phyloP scores from a whole-genome alignment of 2,888 invertebrate genomes.

The Coleophora flavipennella region DNA sequence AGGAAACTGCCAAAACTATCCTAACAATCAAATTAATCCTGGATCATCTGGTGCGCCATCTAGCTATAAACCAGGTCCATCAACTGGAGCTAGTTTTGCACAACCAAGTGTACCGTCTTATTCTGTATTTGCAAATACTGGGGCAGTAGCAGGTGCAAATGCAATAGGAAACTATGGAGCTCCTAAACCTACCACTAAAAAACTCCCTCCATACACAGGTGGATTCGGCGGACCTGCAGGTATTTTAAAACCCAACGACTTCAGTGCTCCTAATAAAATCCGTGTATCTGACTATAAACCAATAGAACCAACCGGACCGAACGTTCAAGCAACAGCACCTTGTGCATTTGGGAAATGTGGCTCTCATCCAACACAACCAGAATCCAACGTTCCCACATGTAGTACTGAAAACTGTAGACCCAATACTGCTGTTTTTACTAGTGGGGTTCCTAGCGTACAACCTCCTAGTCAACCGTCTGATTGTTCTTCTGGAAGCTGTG shows the following conservation, averaged over 20 bases:
- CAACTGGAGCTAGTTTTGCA: not conserved
- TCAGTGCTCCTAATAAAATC: slow-evolving; percentile 2
- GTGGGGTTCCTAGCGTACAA: not conserved
- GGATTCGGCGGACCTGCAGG: slow-evolving; percentile 25
- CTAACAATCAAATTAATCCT: slow-evolving; percentile 13
- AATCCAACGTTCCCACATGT: not conserved
- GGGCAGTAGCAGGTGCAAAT: slow-evolving; percentile 2
- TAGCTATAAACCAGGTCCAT: not conserved
- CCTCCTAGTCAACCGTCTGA: not conserved
- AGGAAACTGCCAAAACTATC: not conserved
- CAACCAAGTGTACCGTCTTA: not conserved
- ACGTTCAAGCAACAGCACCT: not conserved
- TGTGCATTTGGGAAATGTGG: slow-evolving; percentile 3
- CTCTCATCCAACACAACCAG: not conserved
- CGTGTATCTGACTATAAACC: slow-evolving; percentile 5
- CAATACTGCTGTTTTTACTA: not conserved
- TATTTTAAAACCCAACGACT: slow-evolving; percentile 13
- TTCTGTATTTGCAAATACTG: slow-evolving; percentile 4
- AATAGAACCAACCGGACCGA: not conserved
- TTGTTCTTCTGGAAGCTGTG: slow-evolving; percentile 12
- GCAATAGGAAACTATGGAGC: not conserved
- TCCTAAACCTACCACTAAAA: slow-evolving; percentile 8
- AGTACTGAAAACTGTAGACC: too few species aligned
- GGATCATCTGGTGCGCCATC: slow-evolving; percentile 4
- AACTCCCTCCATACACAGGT: slow-evolving; percentile 21